phyloP scores from a whole-genome alignment of 64 coral and sea anemone genomes.

The Pocillopora damicornis region DNA sequence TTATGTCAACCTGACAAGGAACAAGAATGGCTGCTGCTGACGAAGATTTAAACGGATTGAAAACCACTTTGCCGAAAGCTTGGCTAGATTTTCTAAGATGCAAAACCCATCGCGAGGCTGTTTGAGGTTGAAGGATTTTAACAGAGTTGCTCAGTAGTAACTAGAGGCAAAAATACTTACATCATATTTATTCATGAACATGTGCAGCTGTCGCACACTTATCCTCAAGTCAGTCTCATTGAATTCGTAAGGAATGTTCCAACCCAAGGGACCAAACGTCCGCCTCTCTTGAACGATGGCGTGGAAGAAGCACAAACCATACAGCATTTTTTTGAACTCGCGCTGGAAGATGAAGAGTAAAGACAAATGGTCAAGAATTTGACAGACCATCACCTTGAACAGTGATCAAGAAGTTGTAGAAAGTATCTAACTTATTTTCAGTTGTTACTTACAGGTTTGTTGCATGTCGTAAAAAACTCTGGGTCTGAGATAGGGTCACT shows the following conservation, averaged over 20 bases:
- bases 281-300: slow-evolving; percentile 92
- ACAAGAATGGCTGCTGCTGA: too few relatives aligned
- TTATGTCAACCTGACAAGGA: too few relatives aligned
- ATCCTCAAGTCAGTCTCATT: slow-evolving; percentile 96
- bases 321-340: slow-evolving; percentile 91
- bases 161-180: slow-evolving; percentile 42
- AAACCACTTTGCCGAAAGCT: too few relatives aligned
- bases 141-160: not conserved
- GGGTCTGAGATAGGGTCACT: slow-evolving; percentile 96
- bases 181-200: slow-evolving; percentile 98
- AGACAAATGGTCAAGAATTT: not conserved
- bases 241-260: slow-evolving; percentile 99
- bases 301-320: slow-evolving; percentile 96
- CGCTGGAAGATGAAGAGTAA: slow-evolving; percentile 27
- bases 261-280: slow-evolving; percentile 83
- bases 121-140: not conserved
- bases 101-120: not conserved
- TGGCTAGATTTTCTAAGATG: too few relatives aligned
- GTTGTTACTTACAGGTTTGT: slow-evolving; percentile 76
- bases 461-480: slow-evolving; percentile 93
- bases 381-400: too few relatives aligned
- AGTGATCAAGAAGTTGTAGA: too few relatives aligned
- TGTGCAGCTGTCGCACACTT: slow-evolving; percentile 88
- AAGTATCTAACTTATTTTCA: too few relatives aligned
- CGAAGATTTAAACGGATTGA: too few relatives aligned